phyloP scores from a whole-genome alignment of 2,797 vertebrate genomes.

The Platalea minor region DNA sequence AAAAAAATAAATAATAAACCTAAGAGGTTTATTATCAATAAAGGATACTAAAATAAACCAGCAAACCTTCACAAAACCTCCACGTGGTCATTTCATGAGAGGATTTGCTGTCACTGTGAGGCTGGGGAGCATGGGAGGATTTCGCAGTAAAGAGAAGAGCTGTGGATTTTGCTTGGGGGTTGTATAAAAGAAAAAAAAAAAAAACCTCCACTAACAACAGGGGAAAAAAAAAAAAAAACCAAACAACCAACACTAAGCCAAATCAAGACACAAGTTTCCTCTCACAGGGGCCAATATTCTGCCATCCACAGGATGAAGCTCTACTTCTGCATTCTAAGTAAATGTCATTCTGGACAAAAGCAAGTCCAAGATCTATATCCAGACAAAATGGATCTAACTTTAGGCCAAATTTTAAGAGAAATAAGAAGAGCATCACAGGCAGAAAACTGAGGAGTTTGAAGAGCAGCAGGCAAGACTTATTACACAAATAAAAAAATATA shows the following conservation, averaged over 20 bases:
- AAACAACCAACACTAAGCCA: neutral
- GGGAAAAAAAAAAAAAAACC: neutral
- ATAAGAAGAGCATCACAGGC: neutral
- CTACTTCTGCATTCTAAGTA: neutral
- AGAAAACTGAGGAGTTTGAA: neutral
- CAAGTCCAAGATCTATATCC: neutral
- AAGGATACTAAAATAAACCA: neutral
- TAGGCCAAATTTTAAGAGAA: neutral
- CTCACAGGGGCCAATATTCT: neutral
- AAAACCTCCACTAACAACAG: too few species aligned
- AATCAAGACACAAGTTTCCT: neutral
- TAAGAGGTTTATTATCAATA: neutral
- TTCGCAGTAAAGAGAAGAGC: neutral
- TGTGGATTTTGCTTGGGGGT: neutral
- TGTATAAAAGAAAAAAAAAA: neutral
- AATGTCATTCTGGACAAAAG: neutral
- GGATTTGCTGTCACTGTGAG: neutral
- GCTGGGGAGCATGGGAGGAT: neutral
- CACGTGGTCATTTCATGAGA: neutral
- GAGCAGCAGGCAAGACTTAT: neutral
- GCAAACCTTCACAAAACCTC: neutral
- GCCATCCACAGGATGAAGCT: neutral
- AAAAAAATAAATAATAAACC: too few species aligned
- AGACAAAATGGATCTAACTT: neutral
- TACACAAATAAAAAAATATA: neutral